phyloP scores from a whole-genome alignment of 2,797 vertebrate genomes.

The Otolemur crassicaudatus region DNA sequence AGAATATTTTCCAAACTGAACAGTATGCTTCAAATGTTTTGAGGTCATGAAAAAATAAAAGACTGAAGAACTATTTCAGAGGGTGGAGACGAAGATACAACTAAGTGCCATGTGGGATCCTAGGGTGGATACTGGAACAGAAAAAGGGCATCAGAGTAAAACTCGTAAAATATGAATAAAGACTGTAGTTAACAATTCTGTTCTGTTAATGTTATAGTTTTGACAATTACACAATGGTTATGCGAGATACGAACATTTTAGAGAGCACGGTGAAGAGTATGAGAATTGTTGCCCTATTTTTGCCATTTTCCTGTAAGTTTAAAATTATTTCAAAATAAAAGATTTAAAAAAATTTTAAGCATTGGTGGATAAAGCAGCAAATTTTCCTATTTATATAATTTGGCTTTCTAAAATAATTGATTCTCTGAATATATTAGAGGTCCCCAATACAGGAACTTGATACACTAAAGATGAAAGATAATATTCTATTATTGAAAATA shows the following conservation, averaged over 20 bases:
- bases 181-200: neutral
- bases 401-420: conserved; percentile 36
- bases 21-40: conserved; percentile 30
- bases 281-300: neutral
- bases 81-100: neutral
- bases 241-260: neutral
- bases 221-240: conserved; percentile 17
- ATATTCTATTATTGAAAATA: conserved; percentile 10
- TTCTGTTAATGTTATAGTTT: conserved; percentile 48
- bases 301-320: conserved; percentile 10
- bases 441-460: neutral
- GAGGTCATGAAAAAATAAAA: conserved; percentile 57
- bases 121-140: neutral
- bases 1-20: conserved; percentile 39
- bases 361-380: neutral
- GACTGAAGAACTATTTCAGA: neutral
- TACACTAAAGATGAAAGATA: conserved; percentile 23
- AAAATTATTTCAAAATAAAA: conserved; percentile 60
- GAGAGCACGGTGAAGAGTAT: neutral
- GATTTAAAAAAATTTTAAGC: conserved; percentile 5
- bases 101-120: neutral
- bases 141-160: neutral
- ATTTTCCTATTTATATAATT: neutral
- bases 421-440: conserved; percentile 4
- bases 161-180: neutral